Base-by-base conservation (phyloP, 2,888 invertebrate genomes). In the Micoletzkya japonica region DNA sequence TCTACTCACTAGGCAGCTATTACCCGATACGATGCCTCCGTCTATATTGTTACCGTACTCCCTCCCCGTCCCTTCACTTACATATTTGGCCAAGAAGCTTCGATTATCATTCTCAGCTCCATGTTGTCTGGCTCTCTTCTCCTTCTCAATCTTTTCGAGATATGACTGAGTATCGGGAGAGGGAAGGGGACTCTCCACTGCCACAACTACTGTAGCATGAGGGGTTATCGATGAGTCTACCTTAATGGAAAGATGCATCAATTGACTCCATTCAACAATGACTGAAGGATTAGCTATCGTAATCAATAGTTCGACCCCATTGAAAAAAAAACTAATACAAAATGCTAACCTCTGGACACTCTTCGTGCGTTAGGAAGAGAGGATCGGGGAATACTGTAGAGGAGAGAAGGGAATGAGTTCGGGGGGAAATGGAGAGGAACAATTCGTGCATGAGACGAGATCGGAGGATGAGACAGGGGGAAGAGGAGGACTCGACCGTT, bases 21-120 rank as follows among this genome's bases (percentile, higher is more conserved):
- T 7, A 17, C 49, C 49, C n/a, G 49, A 24, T 24, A 14, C n/a
- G n/a, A 54, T 58, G 4, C 17, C 58, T 28, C 32, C 6, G 14
- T n/a, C 58, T 58, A 7, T 26, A 30, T 6, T 17, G 17, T 39
- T 17, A 17, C 39, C 4, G 26, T n/a, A 26, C n/a, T 26, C 28
- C 26, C 24, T 26, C 34, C 26, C 57, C 30, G 14, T 57, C 3
- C 24, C 6, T n/a, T 32, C 56, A 4, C 50, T 63, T 90, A 95
- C 95, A 89, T 97, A 97, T 95, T 95, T 97, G 2, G 93, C 93
- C 79, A 97, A 90, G 88, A 97, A 96, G 59, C 95, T 94, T 84
- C 95, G 89, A 86, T 94, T 96, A 86, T 97, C 97, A 36, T 87
- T 87, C 75, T 87, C 87, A 17, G 87, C 86, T 34, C 87, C 87